These are phyloP conservation scores for Cassiopea andromeda DNA, from an alignment of 30 jellyfish, hydroid and myxozoan genomes.

Conservation along the genomic window DNA sequence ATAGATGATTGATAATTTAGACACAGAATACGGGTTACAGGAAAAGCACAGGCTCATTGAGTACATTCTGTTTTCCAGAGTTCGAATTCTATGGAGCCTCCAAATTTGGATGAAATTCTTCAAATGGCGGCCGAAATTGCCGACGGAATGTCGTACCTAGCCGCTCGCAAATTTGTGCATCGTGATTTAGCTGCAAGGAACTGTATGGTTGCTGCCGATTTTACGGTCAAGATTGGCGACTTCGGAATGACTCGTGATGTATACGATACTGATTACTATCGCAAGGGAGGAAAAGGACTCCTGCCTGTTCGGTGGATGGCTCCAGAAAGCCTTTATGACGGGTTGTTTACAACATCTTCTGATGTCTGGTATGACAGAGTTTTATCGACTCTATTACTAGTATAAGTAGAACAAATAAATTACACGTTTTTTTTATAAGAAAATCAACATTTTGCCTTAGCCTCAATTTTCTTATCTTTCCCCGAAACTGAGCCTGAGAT, in stretches of 20 bases:
- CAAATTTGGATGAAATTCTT: constrained; percentile 74
- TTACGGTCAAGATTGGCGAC: constrained; percentile 97
- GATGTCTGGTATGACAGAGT: constrained; percentile 88
- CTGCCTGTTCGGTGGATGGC: constrained; percentile 99
- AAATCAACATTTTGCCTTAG: too few species aligned
- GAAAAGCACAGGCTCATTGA: not conserved
- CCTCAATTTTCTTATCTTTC: too few species aligned
- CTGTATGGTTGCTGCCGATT: constrained; percentile 98
- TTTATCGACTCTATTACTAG: too few species aligned
- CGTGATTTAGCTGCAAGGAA: constrained; percentile 98
- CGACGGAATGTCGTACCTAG: constrained; percentile 97
- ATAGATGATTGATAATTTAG: too few species aligned
- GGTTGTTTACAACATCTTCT: constrained; percentile 84
- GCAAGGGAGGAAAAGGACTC: constrained; percentile 95
- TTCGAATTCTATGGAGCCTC: constrained; percentile 62
- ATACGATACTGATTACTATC: constrained; percentile 92
- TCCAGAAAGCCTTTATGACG: constrained; percentile 93
- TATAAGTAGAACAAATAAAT: too few species aligned
- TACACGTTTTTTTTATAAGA: too few species aligned
- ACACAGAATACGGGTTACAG: too few species aligned
- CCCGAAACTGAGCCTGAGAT: too few species aligned
- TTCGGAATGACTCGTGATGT: constrained; percentile 98
- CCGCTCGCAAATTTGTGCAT: constrained; percentile 95
- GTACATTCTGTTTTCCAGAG: not conserved
- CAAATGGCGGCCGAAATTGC: constrained; percentile 99